Evolutionary conservation across 35 echinoderm and acorn worm species (phyloP), one percentile per base, ranked within the genome.

Genomic region (Ptychodera flava): DNA sequence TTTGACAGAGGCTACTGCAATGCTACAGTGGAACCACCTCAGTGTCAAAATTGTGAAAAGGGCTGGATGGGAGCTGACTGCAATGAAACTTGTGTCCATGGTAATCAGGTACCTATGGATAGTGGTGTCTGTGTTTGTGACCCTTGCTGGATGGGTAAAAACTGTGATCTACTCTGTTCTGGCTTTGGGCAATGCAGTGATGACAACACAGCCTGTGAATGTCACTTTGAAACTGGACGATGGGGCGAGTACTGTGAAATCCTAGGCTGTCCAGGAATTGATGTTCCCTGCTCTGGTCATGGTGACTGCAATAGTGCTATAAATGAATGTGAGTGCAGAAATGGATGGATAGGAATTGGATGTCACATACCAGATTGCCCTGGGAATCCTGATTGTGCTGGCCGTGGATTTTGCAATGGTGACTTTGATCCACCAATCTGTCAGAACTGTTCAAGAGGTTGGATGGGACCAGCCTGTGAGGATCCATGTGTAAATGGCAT

Each of bases 51-150:
- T 86, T 97, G 94, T 76, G 81, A 81, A 36, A 14, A 16, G 32
- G 94, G 91, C n/a, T 93, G 91, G 91, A 90, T 93, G 94, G 94
- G 94, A 33, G 34, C 77, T 33, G 88, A 89, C 29, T 97, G 94
- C 86, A 89, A 97, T 34, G 76, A 90, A 31, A 87, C 82, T 81
- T 97, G 94, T 86, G 31, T 90, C 1, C 77, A 97, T 86, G 94
- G 94, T 38, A 53, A 81, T 38, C 85, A 92, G 78, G 64, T 79
- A 31, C 85, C 90, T 30, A 88, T 81, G 84, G 93, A 88, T 36
- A 80, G 77, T 89, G 81, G 88, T 29, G 86, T 85, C 31, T 97
- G 94, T 52, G 52, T 84, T 77, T 97, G 94, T 85, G 94, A 97
- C 31, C 85, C 94, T 34, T 97, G 94, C 83, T 97, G 94, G 94